Evolutionary conservation across 2,797 vertebrate genomes (phyloP).

Genomic region (Agapornis canus): DNA sequence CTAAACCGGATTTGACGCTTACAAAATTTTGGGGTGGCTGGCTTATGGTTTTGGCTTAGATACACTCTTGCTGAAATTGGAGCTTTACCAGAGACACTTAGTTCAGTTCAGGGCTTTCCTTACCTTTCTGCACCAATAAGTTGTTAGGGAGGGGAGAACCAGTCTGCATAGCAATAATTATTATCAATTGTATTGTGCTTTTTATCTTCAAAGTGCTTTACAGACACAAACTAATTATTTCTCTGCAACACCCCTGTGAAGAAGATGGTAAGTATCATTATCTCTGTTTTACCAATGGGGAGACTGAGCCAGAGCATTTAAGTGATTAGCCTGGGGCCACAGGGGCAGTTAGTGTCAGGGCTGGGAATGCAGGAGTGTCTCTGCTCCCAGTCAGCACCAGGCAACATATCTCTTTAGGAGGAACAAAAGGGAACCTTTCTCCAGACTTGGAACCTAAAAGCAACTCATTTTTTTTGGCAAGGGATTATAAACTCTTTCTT

Average conservation of each 20-base stretch:
- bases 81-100: neutral
- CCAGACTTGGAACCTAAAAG: slow-evolving; percentile 67
- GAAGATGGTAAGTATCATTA: slow-evolving; percentile 70
- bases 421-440: slow-evolving; percentile 72
- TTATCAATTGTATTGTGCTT: slow-evolving; percentile 71
- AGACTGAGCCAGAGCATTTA: slow-evolving; percentile 69
- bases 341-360: slow-evolving; percentile 70
- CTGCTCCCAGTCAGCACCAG: slow-evolving; percentile 63
- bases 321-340: slow-evolving; percentile 67
- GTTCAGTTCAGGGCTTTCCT: slow-evolving; percentile 35
- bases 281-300: slow-evolving; percentile 63
- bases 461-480: slow-evolving; percentile 51
- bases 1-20: neutral
- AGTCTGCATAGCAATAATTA: slow-evolving; percentile 65
- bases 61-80: neutral
- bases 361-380: slow-evolving; percentile 72
- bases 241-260: slow-evolving; percentile 65
- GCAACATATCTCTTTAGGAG: slow-evolving; percentile 60
- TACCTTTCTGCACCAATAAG: slow-evolving; percentile 22
- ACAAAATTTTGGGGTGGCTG: neutral
- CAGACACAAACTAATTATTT: slow-evolving; percentile 72
- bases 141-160: slow-evolving; percentile 38
- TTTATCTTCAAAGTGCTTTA: slow-evolving; percentile 73
- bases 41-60: neutral
- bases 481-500: slow-evolving; percentile 61